Base-by-base conservation (phyloP, 2,113 vertebrate genomes). In the Anseranas semipalmata region DNA sequence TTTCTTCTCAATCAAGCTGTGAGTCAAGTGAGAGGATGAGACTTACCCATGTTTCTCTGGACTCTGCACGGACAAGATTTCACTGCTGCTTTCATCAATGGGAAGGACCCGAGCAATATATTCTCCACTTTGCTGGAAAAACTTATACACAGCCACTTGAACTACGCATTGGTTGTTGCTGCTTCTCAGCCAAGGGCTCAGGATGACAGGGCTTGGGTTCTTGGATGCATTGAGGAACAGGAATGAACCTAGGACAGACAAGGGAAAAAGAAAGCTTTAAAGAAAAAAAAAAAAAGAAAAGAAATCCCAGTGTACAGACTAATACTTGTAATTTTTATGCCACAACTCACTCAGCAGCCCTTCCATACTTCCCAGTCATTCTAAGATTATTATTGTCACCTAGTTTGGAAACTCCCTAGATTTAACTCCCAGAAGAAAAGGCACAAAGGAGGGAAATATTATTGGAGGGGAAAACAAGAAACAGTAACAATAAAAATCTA, bases 131-230 rank as follows among this genome's bases (percentile, higher is more conserved):
- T 99, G 98, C 87, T 98, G 98, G 52, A 98, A 97, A 87, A 99
- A 98, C 48, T 99, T 98, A 96, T 99, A 99, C 68, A 99, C 98
- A 0, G 99, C 98, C 97, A 99, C 97, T 74, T 99, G 99, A 94
- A 99, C 97, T 7, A 97, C 94, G 39, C 99, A 99, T 30, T 97
- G 97, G 39, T 98, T 98, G 9, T 97, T 98, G 24, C 88, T 97
- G 71, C 99, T 99, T 86, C 98, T 98, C 97, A 99, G 97, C 99
- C 99, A 99, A 0, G 99, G 99, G 79, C 99, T 99, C 96, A 99
- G 95, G 87, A 99, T 98, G 97, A 98, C 97, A 13, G 99, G 99
- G 19, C 98, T 99, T 7, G 83, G 98, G 70, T 97, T 97, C 12
- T 97, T 98, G 1, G 99, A 99, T 15, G 97, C 87, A 68, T 99